phyloP scores from a whole-genome alignment of 1,140 invertebrate genomes.

The Drosophila nigrodunni region DNA sequence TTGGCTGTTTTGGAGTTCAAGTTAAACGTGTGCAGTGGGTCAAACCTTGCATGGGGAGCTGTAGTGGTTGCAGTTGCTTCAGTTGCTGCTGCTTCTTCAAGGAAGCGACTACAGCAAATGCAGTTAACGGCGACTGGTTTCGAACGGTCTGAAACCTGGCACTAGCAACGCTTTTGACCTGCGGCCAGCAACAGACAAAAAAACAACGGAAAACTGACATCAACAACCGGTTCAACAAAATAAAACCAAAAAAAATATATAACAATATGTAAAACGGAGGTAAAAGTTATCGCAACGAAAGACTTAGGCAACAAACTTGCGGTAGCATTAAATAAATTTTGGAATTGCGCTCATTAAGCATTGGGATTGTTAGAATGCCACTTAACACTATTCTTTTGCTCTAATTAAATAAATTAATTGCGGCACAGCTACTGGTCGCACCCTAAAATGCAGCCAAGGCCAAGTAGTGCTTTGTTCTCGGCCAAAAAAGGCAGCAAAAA shows the following conservation, averaged over 20 bases:
- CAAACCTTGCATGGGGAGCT: constrained; percentile 62
- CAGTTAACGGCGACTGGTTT: constrained; percentile 79
- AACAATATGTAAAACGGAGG: constrained; percentile 31
- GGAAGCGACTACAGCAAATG: constrained; percentile 63
- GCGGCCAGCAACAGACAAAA: constrained; percentile 49
- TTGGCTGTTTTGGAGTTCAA: constrained; percentile 73
- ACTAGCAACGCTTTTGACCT: constrained; percentile 63
- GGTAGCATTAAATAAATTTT: constrained; percentile 12
- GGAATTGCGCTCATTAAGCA: constrained; percentile 12
- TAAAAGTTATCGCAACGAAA: constrained; percentile 58
- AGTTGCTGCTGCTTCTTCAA: constrained; percentile 58
- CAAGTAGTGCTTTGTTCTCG: constrained; percentile 50
- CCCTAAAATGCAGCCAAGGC: constrained; percentile 65
- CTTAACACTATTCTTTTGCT: constrained; percentile 40
- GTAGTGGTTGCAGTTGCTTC: constrained; percentile 3
- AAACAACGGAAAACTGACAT: constrained; percentile 20
- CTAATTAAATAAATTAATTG: constrained; percentile 76
- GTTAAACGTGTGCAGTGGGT: constrained; percentile 82
- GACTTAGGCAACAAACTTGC: constrained; percentile 61
- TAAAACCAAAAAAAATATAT: constrained; percentile 13
- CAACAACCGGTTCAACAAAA: constrained; percentile 71
- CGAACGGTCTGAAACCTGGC: constrained; percentile 48
- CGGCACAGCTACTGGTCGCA: constrained; percentile 57
- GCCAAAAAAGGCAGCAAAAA: constrained; percentile 11
- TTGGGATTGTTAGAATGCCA: constrained; percentile 15